Evolutionary conservation across 1,140 invertebrate species (phyloP), one percentile per base, ranked within the genome.

Genomic region (Mycetomoellerius zeteki): DNA sequence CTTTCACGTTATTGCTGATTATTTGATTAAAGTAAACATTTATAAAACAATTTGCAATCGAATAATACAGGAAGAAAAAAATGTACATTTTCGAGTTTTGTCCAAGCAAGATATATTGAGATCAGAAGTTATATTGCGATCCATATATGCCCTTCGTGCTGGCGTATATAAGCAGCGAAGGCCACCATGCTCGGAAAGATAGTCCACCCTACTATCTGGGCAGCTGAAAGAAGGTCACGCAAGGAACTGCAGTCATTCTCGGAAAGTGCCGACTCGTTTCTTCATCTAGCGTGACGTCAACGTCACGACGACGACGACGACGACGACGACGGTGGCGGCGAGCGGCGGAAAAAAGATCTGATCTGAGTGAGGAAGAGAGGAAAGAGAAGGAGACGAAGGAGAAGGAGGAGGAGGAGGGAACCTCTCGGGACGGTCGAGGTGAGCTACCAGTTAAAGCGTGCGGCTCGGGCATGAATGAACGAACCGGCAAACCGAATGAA

Each of bases 381-480:
- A 37, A 37, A 65, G 37, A 62, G 50, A 12, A 47, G 62, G 43
- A 30, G 56, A 37, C 14, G 58, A n/a, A 43, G 50, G 27, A 30
- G 37, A 8, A n/a, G 64, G 19, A 65, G 43, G 58, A 43, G 58
- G 37, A 52, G 47, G 60, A 65, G 76, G 65, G 78, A 30, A n/a
- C 77, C 87, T 37, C 27, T 37, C 16, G 50, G 56, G 62, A 64
- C 84, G 52, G 37, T 47, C 85, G 47, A 60, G 71, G 71, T 65
- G 80, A 84, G 82, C 84, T 81, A 89, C 78, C 86, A 82, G 87
- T 81, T 89, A 75, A 89, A 89, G 81, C 89, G 88, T 81, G 88
- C 65, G 86, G 88, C 82, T 72, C 58, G 75, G 77, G 88, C 89
- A 90, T 90, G 89, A 90, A 90, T 90, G 89, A 90, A 90, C 76